phyloP scores from a whole-genome alignment of 1,140 invertebrate species.

The Dryas iulia region DNA sequence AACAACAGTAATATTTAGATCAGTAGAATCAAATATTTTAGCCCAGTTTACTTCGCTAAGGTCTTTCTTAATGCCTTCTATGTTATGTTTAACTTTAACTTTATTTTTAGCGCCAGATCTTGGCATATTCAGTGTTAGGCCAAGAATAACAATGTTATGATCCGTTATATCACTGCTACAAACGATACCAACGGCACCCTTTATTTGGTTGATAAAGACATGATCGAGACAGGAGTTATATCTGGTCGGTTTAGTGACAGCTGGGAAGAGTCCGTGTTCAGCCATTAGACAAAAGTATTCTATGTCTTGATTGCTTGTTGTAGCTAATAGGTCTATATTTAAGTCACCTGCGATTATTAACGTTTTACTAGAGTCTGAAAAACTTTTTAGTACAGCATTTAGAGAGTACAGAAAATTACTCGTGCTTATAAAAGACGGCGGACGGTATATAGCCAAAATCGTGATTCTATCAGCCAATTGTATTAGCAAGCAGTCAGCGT shows the following conservation, averaged over 20 bases:
- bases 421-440: constrained; percentile 23
- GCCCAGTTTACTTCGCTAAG: constrained; percentile 12
- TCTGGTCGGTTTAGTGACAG: constrained; percentile 28
- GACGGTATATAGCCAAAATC: constrained; percentile 26
- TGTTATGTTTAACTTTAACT: constrained; percentile 1
- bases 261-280: constrained; percentile 23
- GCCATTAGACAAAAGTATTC: constrained; percentile 28
- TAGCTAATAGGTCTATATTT: constrained; percentile 25
- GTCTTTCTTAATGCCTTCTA: constrained; percentile 15
- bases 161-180: constrained; percentile 20
- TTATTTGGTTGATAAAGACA: constrained; percentile 14
- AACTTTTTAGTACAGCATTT: constrained; percentile 9
- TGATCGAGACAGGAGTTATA: constrained; percentile 25
- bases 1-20: not conserved
- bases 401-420: constrained; percentile 29
- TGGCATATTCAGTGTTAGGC: not conserved
- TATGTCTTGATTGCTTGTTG: not conserved
- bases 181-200: constrained; percentile 14
- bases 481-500: constrained; percentile 32
- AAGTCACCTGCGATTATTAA: constrained; percentile 28
- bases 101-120: not conserved
- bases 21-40: not conserved
- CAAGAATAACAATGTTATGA: constrained; percentile 16
- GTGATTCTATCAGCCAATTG: constrained; percentile 8
- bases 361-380: not conserved